Percentiles rank a stretch among this genome's conserved stretches.
phyloP scores from a whole-genome alignment of 1,140 invertebrate genomes.

The Pseudobourletiella spinata region DNA sequence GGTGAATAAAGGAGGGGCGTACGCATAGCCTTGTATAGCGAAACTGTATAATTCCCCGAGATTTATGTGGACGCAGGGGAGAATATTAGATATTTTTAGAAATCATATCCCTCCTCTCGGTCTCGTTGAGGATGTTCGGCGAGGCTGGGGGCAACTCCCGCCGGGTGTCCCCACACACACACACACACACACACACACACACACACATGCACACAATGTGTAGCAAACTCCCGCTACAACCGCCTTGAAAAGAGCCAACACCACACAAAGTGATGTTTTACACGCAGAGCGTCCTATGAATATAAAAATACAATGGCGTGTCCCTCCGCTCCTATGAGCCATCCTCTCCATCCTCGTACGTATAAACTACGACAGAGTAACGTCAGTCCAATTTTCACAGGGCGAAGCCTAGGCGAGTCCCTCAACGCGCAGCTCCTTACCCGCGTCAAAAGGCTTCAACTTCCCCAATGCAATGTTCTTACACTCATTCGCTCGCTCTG shows the following conservation, averaged over 20 bases:
- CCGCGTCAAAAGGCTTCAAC: neutral
- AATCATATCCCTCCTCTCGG: too few species aligned
- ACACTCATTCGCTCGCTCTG: too few species aligned
- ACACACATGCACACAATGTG: too few species aligned
- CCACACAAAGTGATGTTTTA: slow-evolving; percentile 4
- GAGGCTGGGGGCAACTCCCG: neutral
- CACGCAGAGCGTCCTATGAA: neutral
- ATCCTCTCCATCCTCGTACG: neutral
- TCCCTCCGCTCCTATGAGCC: neutral
- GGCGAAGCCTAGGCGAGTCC: too few species aligned
- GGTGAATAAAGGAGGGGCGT: neutral
- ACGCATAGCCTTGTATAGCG: too few species aligned
- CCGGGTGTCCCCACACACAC: neutral
- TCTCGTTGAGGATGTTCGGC: neutral
- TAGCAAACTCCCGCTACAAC: too few species aligned
- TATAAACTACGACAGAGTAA: too few species aligned
- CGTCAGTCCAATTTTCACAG: too few species aligned
- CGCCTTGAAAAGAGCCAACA: neutral
- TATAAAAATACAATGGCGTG: neutral
- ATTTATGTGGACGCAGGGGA: neutral
- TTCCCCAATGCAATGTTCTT: too few species aligned
- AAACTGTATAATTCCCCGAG: neutral
- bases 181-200: too few species aligned
- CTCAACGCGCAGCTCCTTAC: neutral
- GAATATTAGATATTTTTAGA: too few species aligned